Evolutionary conservation across 2,797 vertebrate species (phyloP), one percentile per base, ranked within the genome.

Genomic region (Spondyliosoma cantharus): DNA sequence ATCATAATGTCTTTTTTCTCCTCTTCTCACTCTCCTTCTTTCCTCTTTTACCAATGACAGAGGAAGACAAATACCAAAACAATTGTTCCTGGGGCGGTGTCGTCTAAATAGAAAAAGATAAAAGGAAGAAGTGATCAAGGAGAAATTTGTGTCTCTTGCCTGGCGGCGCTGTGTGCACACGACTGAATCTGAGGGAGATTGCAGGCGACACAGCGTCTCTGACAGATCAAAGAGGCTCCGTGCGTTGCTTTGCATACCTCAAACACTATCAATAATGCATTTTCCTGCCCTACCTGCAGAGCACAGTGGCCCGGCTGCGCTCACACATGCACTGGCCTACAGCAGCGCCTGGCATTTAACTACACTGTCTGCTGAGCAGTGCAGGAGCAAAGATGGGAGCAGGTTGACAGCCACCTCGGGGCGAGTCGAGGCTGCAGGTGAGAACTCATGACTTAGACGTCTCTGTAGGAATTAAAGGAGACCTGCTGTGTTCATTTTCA

Each of bases 211-310:
- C 49, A 1, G 68, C 64, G 54, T 86, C 92, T 86, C 80, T 70
- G 62, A 58, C 78, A 90, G 90, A 93, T 93, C 91, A 94, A 94
- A 94, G 90, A 53, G 48, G 74, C 66, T 79, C 56, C 85, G 85
- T 73, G 74, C 85, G 86, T 89, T 91, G 81, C 90, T 92, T 89
- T 92, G 89, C 89, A 90, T 89, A 84, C 84, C 91, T 92, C 86
- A 89, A 92, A 92, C 84, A 79, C 67, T 62, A 90, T 94, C 87
- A 94, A 92, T 91, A 93, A 93, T 93, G 87, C 58, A 93, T 87
- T 88, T 83, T 79, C 79, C n/a, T 86, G 65, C 78, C 83, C 53
- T 84, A 89, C 90, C 89, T 84, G 82, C 66, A 15, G 7, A 74
- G 81, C 65, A 37, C 72, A 68, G 20, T 20, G 74, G 46, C 60